A percentile compares a stretch with the other conserved stretches of the same genome.
Conservation (phyloP, 1,140 invertebrate genomes). For the Sminthurinus signatus region DNA sequence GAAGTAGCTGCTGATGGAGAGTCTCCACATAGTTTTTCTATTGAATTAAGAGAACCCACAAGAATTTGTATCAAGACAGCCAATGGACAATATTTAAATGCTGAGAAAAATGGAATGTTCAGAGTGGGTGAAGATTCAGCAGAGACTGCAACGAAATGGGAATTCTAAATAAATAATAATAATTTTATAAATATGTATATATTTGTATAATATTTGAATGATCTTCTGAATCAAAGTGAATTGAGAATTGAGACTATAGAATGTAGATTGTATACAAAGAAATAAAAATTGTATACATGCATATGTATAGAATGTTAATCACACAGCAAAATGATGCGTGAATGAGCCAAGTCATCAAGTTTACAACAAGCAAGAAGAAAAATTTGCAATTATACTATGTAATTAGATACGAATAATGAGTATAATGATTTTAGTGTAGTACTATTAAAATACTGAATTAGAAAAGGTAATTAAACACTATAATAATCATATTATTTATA, state of each 20-base stretch:
- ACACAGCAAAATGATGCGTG: background rate
- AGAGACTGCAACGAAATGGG: conserved; percentile 81
- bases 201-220: background rate
- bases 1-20: conserved; percentile 78
- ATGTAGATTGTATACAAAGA: background rate
- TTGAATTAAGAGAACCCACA: conserved; percentile 86
- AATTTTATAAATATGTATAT: background rate
- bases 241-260: background rate
- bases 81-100: conserved; percentile 72
- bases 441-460: no score
- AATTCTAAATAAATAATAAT: conserved; percentile 61
- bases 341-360: no score
- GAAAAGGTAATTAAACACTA: no score
- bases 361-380: no score
- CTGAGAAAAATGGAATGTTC: conserved; percentile 90
- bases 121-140: conserved; percentile 71
- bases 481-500: no score
- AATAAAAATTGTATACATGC: background rate
- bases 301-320: background rate
- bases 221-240: background rate
- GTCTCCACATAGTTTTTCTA: conserved; percentile 73
- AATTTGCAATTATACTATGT: no score
- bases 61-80: conserved; percentile 79
- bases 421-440: no score
- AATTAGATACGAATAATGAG: no score